Evolutionary conservation across 2,888 invertebrate genomes (phyloP).

Genomic region (Drosophila nigricruria): DNA sequence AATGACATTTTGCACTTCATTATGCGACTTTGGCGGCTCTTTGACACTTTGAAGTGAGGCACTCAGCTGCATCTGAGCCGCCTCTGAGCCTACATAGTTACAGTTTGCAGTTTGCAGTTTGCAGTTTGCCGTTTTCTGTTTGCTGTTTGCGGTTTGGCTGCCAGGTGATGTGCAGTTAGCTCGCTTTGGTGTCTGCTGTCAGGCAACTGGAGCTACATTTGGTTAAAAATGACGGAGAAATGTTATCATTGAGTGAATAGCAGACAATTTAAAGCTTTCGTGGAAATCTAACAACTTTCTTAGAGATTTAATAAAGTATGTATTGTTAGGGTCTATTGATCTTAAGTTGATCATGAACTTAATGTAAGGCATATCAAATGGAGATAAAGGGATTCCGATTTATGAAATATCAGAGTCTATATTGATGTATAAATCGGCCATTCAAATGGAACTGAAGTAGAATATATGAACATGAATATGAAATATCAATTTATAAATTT

Average conservation of each 20-base stretch:
- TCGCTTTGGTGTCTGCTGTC: slow-evolving; percentile 37
- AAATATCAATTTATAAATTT: too few relatives aligned
- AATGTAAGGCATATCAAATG: too few relatives aligned
- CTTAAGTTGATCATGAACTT: background rate
- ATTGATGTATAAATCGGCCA: too few relatives aligned
- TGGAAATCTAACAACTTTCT: background rate
- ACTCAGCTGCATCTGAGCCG: slow-evolving; percentile 66
- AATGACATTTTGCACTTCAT: slow-evolving; percentile 82
- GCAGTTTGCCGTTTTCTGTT: slow-evolving; percentile 22
- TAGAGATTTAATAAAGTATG: background rate
- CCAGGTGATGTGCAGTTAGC: slow-evolving; percentile 75
- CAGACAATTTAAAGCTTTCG: slow-evolving; percentile 4
- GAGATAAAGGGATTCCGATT: too few relatives aligned
- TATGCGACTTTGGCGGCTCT: slow-evolving; percentile 77
- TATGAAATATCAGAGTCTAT: too few relatives aligned
- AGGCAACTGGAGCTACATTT: slow-evolving; percentile 38
- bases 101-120: slow-evolving; percentile 25
- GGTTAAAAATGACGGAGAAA: slow-evolving; percentile 37
- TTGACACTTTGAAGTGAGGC: slow-evolving; percentile 82
- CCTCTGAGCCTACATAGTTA: slow-evolving; percentile 33
- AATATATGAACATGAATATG: too few relatives aligned
- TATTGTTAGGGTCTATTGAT: background rate
- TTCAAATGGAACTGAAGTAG: too few relatives aligned
- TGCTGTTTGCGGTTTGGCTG: slow-evolving; percentile 60
- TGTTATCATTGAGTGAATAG: slow-evolving; percentile 24